These are phyloP conservation scores for Pseudochirops corinnae DNA, from an alignment of 2,797 vertebrate genomes.

Conservation along the genomic window DNA sequence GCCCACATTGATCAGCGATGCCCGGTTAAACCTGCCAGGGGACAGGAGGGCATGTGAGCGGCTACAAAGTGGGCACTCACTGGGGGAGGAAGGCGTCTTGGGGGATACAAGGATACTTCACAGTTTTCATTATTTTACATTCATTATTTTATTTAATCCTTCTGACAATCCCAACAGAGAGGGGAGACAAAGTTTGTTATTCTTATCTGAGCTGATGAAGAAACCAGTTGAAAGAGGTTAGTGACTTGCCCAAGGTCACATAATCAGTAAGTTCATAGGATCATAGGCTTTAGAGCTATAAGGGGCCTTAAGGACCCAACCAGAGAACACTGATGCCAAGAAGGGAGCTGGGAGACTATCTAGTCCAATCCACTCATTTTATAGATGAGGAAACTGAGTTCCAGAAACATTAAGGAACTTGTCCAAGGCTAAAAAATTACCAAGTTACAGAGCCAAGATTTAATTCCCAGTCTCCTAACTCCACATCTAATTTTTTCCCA, in stretches of 20 bases:
- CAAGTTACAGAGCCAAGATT: neutral
- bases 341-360: neutral
- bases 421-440: neutral
- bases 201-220: neutral
- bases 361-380: neutral
- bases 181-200: neutral
- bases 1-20: slow-evolving; percentile 96
- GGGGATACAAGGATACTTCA: neutral
- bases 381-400: neutral
- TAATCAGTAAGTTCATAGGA: neutral
- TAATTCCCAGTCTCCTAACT: neutral
- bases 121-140: neutral
- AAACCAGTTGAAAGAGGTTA: neutral
- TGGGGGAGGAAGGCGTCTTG: neutral
- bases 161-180: neutral
- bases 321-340: neutral
- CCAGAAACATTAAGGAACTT: neutral
- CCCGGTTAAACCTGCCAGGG: slow-evolving; percentile 91
- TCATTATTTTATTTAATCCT: neutral
- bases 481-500: neutral
- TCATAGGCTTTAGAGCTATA: neutral
- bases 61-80: neutral
- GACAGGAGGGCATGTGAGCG: neutral
- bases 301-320: neutral
- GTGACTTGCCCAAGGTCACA: neutral